Conservation (phyloP, 2,888 invertebrate species). For the Spilosoma lubricipeda region DNA sequence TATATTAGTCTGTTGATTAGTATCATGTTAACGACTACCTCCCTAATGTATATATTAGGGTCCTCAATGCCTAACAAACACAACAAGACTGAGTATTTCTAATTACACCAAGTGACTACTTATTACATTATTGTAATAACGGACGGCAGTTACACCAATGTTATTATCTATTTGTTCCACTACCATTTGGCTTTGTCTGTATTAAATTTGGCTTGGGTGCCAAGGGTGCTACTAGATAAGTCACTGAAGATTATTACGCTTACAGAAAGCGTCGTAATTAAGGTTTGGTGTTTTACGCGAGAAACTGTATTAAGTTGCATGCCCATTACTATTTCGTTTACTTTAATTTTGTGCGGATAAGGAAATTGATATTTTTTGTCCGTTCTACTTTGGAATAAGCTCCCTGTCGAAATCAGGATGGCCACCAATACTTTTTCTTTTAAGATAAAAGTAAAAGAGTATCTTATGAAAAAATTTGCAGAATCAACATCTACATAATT, state of each 20-base stretch:
- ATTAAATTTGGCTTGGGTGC: conserved; percentile 27
- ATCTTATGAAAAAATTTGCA: no score
- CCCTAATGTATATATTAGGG: not conserved
- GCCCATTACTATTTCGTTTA: not conserved
- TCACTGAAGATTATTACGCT: conserved; percentile 13
- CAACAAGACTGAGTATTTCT: no score
- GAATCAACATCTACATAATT: no score
- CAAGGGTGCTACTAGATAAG: conserved; percentile 28
- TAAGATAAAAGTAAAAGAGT: no score
- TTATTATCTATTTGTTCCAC: conserved; percentile 38
- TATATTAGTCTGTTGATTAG: not conserved
- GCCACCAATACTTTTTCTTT: no score
- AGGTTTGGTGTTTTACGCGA: conserved; percentile 8
- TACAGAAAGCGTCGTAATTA: conserved; percentile 18
- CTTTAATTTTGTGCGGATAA: not conserved
- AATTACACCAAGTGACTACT: conserved; percentile 10
- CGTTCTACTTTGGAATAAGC: no score
- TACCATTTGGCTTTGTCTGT: conserved; percentile 30
- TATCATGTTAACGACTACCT: not conserved
- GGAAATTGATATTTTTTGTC: no score
- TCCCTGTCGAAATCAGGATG: no score
- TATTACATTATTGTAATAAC: not conserved
- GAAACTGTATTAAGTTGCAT: not conserved
- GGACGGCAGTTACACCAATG: conserved; percentile 3
- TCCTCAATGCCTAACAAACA: no score